phyloP scores from a whole-genome alignment of 1,140 invertebrate species.

The Conus ventricosus region DNA sequence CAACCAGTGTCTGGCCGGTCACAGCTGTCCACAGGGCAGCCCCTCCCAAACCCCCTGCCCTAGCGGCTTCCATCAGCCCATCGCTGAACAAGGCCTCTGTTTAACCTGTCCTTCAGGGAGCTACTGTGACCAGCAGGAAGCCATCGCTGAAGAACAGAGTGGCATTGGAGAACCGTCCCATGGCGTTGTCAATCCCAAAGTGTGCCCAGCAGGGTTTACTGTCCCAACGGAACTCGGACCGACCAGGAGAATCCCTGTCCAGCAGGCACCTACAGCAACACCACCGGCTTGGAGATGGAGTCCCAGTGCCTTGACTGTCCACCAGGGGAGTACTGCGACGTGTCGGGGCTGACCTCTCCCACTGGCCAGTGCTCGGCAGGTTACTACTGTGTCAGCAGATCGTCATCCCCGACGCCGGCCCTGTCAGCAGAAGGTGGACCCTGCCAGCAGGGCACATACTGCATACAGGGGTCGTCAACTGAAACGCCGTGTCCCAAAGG shows the following conservation, averaged over 20 bases:
- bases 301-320: conserved; percentile 64
- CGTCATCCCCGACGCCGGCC: conserved; percentile 56
- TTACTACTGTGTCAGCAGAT: conserved; percentile 66
- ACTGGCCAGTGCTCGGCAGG: conserved; percentile 65
- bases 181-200: conserved; percentile 71
- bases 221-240: conserved; percentile 67
- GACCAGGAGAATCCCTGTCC: conserved; percentile 64
- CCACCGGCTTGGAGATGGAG: conserved; percentile 62
- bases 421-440: conserved; percentile 56
- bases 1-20: conserved; percentile 68
- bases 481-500: conserved; percentile 68
- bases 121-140: conserved; percentile 72
- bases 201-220: conserved; percentile 70
- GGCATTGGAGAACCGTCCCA: conserved; percentile 64
- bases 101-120: conserved; percentile 63
- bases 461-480: conserved; percentile 55
- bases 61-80: conserved; percentile 68
- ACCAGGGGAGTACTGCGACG: conserved; percentile 67
- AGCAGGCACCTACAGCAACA: conserved; percentile 70
- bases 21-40: conserved; percentile 68
- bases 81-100: conserved; percentile 61
- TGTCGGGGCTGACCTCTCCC: conserved; percentile 64
- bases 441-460: conserved; percentile 70
- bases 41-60: conserved; percentile 63
- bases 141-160: conserved; percentile 69